phyloP scores from a whole-genome alignment of 1,140 invertebrate species.

The Eupristina koningsbergeri region DNA sequence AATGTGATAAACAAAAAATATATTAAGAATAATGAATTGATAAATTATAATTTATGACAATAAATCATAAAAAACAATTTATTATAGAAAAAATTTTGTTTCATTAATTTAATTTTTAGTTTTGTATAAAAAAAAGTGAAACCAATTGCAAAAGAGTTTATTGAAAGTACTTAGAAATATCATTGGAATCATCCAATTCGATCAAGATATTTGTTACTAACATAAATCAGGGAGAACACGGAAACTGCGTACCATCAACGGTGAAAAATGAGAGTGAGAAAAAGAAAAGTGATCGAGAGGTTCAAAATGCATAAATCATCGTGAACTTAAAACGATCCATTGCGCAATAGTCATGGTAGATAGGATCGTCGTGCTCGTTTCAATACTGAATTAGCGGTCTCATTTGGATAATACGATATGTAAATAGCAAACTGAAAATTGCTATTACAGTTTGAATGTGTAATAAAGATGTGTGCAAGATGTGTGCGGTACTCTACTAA shows the following conservation, averaged over 20 bases:
- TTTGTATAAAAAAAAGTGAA: no score
- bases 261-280: neutral
- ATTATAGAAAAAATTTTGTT: no score
- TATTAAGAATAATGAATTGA: no score
- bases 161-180: constrained; percentile 42
- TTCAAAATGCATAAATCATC: constrained; percentile 52
- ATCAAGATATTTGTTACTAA: constrained; percentile 31
- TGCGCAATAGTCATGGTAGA: constrained; percentile 52
- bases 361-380: constrained; percentile 52
- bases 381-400: constrained; percentile 38
- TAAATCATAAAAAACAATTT: no score
- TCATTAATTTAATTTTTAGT: no score
- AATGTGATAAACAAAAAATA: no score
- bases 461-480: neutral
- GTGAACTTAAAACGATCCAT: constrained; percentile 59
- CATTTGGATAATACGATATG: constrained; percentile 60
- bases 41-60: no score
- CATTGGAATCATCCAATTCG: constrained; percentile 37
- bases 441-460: neutral
- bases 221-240: constrained; percentile 29
- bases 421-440: constrained; percentile 53
- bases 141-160: constrained; percentile 12
- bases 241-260: neutral
- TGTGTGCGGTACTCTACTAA: no score
- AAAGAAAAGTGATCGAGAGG: neutral